Base-by-base conservation (phyloP, 37 sponge, comb jelly and placozoan species). In the Bolinopsis microptera region DNA sequence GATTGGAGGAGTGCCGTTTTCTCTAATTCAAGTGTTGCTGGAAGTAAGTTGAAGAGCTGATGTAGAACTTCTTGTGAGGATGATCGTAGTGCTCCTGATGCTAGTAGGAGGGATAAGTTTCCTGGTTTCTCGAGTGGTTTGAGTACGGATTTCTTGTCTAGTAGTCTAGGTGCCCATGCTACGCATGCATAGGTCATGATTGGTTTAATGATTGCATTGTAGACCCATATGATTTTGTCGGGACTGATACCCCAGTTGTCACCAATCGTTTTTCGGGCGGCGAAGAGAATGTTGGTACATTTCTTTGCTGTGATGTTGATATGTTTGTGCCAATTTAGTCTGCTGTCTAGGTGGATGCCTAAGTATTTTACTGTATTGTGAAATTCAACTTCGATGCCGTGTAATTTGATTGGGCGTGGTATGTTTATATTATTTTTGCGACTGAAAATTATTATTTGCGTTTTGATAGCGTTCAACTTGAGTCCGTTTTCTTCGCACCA, bases 401-500 rank as follows among this genome's bases (percentile, higher is more conserved):
- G 61, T n/a, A 86, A 25, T 41, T 86, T 39, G 16, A 86, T 38
- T 33, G 80, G 61, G 1, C 90, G 90, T 36, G 61, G 41, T 25
- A 41, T 23, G 0, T 28, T 9, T 38, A 41, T 39, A 48, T 86
- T 86, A 28, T 86, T 13, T 40, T 86, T 86, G 0, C 61, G 37
- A 27, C 61, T 41, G 61, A 86, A 86, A 48, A 86, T 39, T 2
- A 86, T 41, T 28, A 86, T n/a, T 24, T 86, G 25, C 0, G 90
- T 86, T 86, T 86, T 86, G 27, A 86, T 24, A 16, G 61, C 26
- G 90, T 38, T 86, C 39, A 86, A 34, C 30, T 86, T 86, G 41
- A 86, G 90, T 9, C 90, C 90, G 27, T 86, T 39, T 0, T 13
- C 18, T 86, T 86, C 61, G 35, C 90, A 86, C 90, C 90, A 86